phyloP scores from a whole-genome alignment of 2,888 invertebrate genomes.

The Lysandra bellargus region DNA sequence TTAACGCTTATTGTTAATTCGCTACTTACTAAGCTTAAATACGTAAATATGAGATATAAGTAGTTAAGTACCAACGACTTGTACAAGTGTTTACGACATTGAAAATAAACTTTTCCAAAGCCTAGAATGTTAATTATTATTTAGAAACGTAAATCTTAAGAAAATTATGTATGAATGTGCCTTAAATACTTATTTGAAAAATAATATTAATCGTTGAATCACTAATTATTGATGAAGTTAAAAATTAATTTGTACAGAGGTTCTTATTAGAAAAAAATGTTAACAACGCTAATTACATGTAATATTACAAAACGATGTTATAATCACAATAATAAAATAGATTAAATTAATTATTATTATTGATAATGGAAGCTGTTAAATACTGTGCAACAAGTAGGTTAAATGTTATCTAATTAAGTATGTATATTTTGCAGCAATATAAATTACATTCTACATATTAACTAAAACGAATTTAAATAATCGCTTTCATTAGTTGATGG shows the following conservation, averaged over 20 bases:
- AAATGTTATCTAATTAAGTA: not conserved
- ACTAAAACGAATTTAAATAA: not conserved
- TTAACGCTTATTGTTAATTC: no score
- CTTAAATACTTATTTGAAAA: constrained; percentile 22
- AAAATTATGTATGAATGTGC: constrained; percentile 30
- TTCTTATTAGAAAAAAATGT: not conserved
- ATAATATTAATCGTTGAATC: not conserved
- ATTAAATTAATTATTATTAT: not conserved
- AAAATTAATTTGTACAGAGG: not conserved
- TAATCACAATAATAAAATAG: not conserved
- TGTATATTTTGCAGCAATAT: not conserved
- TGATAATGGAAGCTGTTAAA: not conserved
- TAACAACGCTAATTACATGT: not conserved
- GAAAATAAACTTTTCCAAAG: constrained; percentile 32
- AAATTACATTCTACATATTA: not conserved
- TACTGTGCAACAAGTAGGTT: not conserved
- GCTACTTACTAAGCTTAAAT: not conserved
- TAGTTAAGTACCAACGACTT: constrained; percentile 3
- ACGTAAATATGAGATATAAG: not conserved
- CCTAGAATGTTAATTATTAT: constrained; percentile 31
- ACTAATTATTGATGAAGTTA: not conserved
- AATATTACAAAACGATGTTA: not conserved
- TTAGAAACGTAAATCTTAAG: not conserved
- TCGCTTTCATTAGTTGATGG: not conserved
- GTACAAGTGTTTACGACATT: constrained; percentile 17